phyloP scores from a whole-genome alignment of 2,888 invertebrate genomes.

The Dasypogon diadema region DNA sequence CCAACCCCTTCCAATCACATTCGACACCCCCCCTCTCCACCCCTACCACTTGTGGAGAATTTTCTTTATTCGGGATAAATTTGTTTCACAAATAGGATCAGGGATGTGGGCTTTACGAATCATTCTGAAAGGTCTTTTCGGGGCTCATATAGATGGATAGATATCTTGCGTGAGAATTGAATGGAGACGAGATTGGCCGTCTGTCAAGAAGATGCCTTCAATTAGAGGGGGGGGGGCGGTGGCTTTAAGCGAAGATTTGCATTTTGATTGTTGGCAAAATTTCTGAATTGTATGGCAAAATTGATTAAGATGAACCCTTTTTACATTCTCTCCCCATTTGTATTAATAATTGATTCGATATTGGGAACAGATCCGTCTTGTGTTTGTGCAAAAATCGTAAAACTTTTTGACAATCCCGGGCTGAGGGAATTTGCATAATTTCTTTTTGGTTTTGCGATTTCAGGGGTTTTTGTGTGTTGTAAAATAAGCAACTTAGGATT shows the following conservation, averaged over 20 bases:
- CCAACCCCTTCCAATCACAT: not conserved
- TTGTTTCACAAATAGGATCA: slow-evolving; percentile 40
- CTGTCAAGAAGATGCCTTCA: slow-evolving; percentile 11
- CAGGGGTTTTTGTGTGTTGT: no score
- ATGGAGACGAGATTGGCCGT: slow-evolving; percentile 27
- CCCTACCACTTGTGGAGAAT: not conserved
- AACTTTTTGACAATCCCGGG: slow-evolving; percentile 15
- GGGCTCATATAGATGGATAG: slow-evolving; percentile 32
- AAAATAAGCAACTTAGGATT: no score
- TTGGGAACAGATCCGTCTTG: not conserved
- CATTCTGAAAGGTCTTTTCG: slow-evolving; percentile 23
- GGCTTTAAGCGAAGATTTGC: slow-evolving; percentile 30
- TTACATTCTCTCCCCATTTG: slow-evolving; percentile 7
- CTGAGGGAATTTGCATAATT: slow-evolving; percentile 11
- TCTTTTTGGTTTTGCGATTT: not conserved
- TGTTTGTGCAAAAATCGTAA: not conserved
- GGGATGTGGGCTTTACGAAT: slow-evolving; percentile 22
- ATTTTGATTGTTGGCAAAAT: slow-evolving; percentile 35
- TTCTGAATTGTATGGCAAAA: slow-evolving; percentile 30
- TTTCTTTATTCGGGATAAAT: not conserved
- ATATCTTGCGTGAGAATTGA: slow-evolving; percentile 37
- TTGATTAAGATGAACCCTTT: slow-evolving; percentile 31
- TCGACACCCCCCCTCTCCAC: not conserved
- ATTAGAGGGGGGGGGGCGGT: slow-evolving; percentile 4
- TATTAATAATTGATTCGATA: slow-evolving; percentile 32